These are phyloP conservation scores for Drosophila mauritiana DNA, from an alignment of 1,140 invertebrate species.

Conservation along the genomic window DNA sequence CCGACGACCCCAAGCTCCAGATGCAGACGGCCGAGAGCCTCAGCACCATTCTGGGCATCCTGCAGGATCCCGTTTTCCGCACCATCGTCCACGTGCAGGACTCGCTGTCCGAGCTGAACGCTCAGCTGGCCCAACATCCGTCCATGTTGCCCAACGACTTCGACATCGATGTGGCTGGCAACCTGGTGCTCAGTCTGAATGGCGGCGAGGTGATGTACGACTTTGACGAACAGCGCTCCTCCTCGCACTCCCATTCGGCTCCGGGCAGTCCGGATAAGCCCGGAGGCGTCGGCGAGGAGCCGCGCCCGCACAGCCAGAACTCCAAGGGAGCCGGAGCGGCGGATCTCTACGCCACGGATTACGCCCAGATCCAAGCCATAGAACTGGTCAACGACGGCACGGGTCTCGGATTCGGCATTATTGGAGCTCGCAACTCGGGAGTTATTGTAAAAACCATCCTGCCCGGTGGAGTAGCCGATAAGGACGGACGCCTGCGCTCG, in stretches of 20 bases:
- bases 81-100: slow-evolving; percentile 97
- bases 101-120: slow-evolving; percentile 91
- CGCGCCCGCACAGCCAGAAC: slow-evolving; percentile 83
- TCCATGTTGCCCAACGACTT: slow-evolving; percentile 96
- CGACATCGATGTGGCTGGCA: slow-evolving; percentile 89
- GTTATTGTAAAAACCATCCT: slow-evolving; percentile 99
- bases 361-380: slow-evolving; percentile 98
- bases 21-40: slow-evolving; percentile 93
- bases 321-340: slow-evolving; percentile 85
- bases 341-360: slow-evolving; percentile 94
- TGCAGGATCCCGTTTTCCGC: slow-evolving; percentile 96
- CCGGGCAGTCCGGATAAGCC: slow-evolving; percentile 80
- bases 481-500: slow-evolving; percentile 95
- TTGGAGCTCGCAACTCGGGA: slow-evolving; percentile 97
- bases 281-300: slow-evolving; percentile 84
- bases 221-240: slow-evolving; percentile 86
- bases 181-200: slow-evolving; percentile 87
- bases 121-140: slow-evolving; percentile 93
- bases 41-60: slow-evolving; percentile 92
- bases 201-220: slow-evolving; percentile 85
- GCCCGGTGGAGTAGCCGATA: slow-evolving; percentile 96
- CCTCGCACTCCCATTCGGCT: slow-evolving; percentile 81
- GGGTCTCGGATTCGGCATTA: slow-evolving; percentile 97
- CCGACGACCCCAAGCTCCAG: slow-evolving; percentile 90
- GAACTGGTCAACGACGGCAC: slow-evolving; percentile 97